phyloP scores from a whole-genome alignment of 2,797 vertebrate species.

The Phylloscopus collybita region DNA sequence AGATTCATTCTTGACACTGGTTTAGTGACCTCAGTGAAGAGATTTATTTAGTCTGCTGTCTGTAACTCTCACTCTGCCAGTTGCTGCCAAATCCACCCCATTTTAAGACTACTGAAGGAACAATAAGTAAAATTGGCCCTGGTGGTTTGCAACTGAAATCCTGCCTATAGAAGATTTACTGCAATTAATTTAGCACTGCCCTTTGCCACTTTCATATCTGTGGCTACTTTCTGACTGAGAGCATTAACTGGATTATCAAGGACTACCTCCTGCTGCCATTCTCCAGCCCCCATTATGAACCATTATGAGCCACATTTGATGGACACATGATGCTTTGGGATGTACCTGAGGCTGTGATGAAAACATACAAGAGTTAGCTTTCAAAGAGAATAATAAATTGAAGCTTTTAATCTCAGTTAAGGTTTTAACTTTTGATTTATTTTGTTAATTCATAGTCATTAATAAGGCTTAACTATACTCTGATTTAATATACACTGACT shows the following conservation, averaged over 20 bases:
- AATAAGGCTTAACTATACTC: not conserved
- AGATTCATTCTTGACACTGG: not conserved
- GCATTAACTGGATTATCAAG: conserved; percentile 17
- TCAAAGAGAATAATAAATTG: not conserved
- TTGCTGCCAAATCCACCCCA: not conserved
- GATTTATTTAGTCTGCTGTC: not conserved
- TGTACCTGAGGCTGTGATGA: not conserved
- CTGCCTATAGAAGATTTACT: not conserved
- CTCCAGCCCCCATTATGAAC: not conserved
- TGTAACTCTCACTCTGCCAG: not conserved
- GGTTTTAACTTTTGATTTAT: not conserved
- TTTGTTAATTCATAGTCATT: not conserved
- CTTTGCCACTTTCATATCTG: not conserved
- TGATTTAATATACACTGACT: not conserved
- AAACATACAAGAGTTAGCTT: not conserved
- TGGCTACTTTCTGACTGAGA: not conserved
- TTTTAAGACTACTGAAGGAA: not conserved
- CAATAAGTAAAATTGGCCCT: not conserved
- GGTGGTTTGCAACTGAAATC: not conserved
- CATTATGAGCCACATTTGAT: not conserved
- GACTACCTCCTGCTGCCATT: not conserved
- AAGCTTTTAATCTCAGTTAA: not conserved
- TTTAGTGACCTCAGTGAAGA: not conserved
- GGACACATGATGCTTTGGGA: not conserved
- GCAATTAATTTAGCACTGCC: conserved; percentile 20